phyloP scores from a whole-genome alignment of 2,888 invertebrate genomes.

The Incurvaria masculella region DNA sequence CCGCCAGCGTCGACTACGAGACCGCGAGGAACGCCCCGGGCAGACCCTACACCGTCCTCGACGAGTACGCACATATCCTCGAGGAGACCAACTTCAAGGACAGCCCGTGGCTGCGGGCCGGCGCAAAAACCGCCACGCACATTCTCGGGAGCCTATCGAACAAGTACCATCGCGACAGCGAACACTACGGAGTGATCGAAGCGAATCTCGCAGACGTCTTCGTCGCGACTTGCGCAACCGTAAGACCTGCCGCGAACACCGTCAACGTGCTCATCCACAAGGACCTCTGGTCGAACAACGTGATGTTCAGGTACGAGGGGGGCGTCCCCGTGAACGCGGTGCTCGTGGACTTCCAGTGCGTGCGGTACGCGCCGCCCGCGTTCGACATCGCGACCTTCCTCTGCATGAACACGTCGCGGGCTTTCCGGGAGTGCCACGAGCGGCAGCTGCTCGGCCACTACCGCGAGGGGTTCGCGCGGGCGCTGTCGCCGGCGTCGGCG shows the following conservation, averaged over 20 bases:
- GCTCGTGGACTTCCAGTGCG: conserved; percentile 37
- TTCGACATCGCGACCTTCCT: conserved; percentile 30
- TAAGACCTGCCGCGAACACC: conserved; percentile 27
- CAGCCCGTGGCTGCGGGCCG: conserved; percentile 28
- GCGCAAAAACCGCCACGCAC: conserved; percentile 29
- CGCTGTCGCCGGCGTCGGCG: conserved; percentile 22
- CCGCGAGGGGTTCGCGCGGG: conserved; percentile 24
- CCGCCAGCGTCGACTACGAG: conserved; percentile 31
- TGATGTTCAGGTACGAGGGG: conserved; percentile 33
- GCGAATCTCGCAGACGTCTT: conserved; percentile 21
- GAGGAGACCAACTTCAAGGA: conserved; percentile 28
- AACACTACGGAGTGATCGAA: conserved; percentile 22
- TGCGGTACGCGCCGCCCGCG: conserved; percentile 36
- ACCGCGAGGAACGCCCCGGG: conserved; percentile 20
- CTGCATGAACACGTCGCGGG: conserved; percentile 25
- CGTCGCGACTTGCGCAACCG: conserved; percentile 26
- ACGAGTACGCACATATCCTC: conserved; percentile 24
- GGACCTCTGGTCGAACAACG: conserved; percentile 41
- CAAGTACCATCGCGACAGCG: conserved; percentile 17
- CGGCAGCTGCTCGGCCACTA: conserved; percentile 25
- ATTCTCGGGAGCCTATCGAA: conserved; percentile 28
- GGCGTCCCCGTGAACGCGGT: conserved; percentile 30
- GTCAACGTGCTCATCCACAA: conserved; percentile 39
- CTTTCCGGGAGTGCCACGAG: conserved; percentile 29
- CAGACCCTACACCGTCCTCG: conserved; percentile 22